A percentile compares a stretch with the other conserved stretches of the same genome.
These are phyloP conservation scores for Amblyraja radiata DNA, from an alignment of 2,797 vertebrate species.

Conservation along the genomic window DNA sequence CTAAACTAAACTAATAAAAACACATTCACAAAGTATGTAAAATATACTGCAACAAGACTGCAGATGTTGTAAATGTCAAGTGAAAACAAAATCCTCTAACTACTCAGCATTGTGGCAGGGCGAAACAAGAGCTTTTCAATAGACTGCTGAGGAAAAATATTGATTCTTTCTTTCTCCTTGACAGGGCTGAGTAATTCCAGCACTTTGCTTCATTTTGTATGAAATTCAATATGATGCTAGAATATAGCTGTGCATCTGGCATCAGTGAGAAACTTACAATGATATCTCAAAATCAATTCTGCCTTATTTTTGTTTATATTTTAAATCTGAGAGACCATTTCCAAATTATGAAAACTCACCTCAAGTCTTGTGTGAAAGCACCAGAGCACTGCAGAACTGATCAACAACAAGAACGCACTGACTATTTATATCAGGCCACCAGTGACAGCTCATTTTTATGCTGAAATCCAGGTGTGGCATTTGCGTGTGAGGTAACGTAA, in stretches of 20 bases:
- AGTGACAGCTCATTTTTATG: not conserved
- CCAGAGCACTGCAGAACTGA: not conserved
- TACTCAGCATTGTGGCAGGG: no score
- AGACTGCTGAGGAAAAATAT: no score
- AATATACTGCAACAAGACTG: no score
- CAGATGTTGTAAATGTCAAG: no score
- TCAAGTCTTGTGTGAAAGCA: not conserved
- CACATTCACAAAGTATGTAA: no score
- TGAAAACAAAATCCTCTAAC: no score
- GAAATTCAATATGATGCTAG: not conserved
- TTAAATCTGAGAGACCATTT: not conserved
- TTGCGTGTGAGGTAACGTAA: not conserved
- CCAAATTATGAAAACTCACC: not conserved
- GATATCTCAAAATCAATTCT: not conserved
- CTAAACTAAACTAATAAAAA: no score
- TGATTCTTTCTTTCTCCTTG: no score
- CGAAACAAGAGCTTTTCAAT: no score
- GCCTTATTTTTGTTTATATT: not conserved
- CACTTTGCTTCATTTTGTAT: not conserved
- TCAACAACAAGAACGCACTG: not conserved
- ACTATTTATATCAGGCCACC: not conserved
- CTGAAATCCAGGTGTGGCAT: not conserved
- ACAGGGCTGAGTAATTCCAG: not conserved
- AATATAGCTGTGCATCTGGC: not conserved
- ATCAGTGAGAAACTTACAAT: not conserved